These are phyloP conservation scores for Caerostris darwini DNA, from an alignment of 1,140 invertebrate genomes.

Conservation along the genomic window DNA sequence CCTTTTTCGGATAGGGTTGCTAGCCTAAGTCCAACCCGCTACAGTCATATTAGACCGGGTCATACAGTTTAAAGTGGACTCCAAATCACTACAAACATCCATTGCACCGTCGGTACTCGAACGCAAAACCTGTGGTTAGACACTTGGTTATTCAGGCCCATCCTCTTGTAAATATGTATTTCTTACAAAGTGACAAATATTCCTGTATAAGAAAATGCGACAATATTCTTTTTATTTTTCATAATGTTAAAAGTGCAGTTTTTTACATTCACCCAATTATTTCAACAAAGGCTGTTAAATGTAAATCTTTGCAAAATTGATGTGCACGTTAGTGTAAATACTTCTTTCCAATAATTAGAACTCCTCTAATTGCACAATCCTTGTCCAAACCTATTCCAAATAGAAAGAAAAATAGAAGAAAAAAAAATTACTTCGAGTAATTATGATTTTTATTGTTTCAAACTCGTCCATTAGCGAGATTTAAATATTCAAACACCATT, in stretches of 20 bases:
- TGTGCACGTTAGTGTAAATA: background rate
- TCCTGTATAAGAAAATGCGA: no score
- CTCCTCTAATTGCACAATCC: background rate
- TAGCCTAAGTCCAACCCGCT: no score
- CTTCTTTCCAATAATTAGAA: background rate
- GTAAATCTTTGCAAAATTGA: background rate
- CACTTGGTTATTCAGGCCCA: no score
- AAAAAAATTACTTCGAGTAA: background rate
- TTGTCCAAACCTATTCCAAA: background rate
- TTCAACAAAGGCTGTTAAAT: background rate
- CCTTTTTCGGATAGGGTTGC: no score
- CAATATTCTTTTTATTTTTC: background rate
- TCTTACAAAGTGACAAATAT: no score
- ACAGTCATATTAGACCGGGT: no score
- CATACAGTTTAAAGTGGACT: no score
- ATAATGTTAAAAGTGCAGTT: background rate
- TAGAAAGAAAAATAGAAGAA: background rate
- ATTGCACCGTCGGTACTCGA: no score
- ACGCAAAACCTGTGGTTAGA: no score
- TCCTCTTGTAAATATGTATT: no score
- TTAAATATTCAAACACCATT: background rate
- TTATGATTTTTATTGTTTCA: slow-evolving; percentile 1
- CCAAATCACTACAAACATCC: no score
- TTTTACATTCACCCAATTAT: background rate
- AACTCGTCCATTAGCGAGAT: background rate